A percentile compares a stretch with the other conserved stretches of the same genome.
These are phyloP conservation scores for Neostethus bicornis DNA, from an alignment of 2,797 vertebrate species.

Conservation along the genomic window DNA sequence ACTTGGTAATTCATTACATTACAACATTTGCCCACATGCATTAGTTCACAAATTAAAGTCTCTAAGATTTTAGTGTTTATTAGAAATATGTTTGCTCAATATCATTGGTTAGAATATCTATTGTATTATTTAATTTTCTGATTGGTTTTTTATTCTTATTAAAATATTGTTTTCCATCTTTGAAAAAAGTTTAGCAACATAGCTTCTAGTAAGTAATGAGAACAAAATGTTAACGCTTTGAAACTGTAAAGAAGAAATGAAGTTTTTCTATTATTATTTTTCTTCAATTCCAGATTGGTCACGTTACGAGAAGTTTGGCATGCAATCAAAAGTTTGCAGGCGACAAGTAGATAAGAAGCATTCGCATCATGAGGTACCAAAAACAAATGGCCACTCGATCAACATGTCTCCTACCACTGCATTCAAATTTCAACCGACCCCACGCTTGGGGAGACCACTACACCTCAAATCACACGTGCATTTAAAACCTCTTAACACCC, in stretches of 20 bases:
- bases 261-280: background rate
- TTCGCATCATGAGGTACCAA: constrained; percentile 68
- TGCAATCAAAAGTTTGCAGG: constrained; percentile 71
- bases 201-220: too few relatives aligned
- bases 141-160: too few relatives aligned
- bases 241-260: background rate
- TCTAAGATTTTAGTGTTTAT: too few relatives aligned
- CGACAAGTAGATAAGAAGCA: constrained; percentile 71
- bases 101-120: too few relatives aligned
- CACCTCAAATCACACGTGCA: constrained; percentile 63
- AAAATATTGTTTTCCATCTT: too few relatives aligned
- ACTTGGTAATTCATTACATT: too few relatives aligned
- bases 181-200: too few relatives aligned
- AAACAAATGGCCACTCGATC: constrained; percentile 81
- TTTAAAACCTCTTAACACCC: constrained; percentile 39
- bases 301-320: constrained; percentile 62
- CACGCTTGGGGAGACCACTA: constrained; percentile 77
- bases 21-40: too few relatives aligned
- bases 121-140: too few relatives aligned
- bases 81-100: too few relatives aligned
- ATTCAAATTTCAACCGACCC: constrained; percentile 60
- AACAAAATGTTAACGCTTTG: too few relatives aligned
- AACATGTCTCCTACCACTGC: constrained; percentile 48
- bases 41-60: too few relatives aligned
- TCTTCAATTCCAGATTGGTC: constrained; percentile 61